A percentile compares a stretch with the other conserved stretches of the same genome.
These are phyloP conservation scores for Drosophila basisetae DNA, from an alignment of 2,888 invertebrate species.

Conservation along the genomic window DNA sequence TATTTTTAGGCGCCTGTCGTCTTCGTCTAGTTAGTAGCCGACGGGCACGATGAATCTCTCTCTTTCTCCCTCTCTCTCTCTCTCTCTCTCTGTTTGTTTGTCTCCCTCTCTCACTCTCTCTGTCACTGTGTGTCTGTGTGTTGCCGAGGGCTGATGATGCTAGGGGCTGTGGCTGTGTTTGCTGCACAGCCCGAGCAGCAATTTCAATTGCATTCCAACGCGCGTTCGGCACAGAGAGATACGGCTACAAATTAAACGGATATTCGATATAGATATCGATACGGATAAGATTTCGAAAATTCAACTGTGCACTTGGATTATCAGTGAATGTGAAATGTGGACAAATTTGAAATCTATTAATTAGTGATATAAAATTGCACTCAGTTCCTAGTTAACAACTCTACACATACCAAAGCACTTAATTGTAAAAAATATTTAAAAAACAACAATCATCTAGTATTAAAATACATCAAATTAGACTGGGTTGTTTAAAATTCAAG, in stretches of 20 bases:
- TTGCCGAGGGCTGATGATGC: slow-evolving; percentile 51
- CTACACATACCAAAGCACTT: slow-evolving; percentile 25
- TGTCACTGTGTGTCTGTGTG: slow-evolving; percentile 20
- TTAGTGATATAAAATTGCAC: slow-evolving; percentile 24
- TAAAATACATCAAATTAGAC: slow-evolving; percentile 7
- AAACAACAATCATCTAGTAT: background rate
- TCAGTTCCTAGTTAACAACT: slow-evolving; percentile 30
- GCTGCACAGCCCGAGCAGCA: slow-evolving; percentile 40
- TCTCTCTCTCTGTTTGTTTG: background rate
- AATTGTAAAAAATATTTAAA: background rate
- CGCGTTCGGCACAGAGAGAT: slow-evolving; percentile 65
- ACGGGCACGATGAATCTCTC: slow-evolving; percentile 24
- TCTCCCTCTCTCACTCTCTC: background rate
- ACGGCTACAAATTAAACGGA: slow-evolving; percentile 55
- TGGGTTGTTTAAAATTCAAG: background rate
- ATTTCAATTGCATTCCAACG: slow-evolving; percentile 81
- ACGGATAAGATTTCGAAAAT: slow-evolving; percentile 35
- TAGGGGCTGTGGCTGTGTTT: slow-evolving; percentile 52
- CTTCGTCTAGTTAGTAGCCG: slow-evolving; percentile 74
- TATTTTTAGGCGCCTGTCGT: slow-evolving; percentile 68
- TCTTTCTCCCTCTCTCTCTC: background rate
- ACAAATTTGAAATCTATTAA: slow-evolving; percentile 11
- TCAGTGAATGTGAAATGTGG: slow-evolving; percentile 61
- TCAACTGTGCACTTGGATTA: slow-evolving; percentile 58
- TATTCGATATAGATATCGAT: slow-evolving; percentile 19